A percentile compares a stretch with the other conserved stretches of the same genome.
These are phyloP conservation scores for Galago senegalensis DNA, from an alignment of 2,797 vertebrate species.

Conservation along the genomic window DNA sequence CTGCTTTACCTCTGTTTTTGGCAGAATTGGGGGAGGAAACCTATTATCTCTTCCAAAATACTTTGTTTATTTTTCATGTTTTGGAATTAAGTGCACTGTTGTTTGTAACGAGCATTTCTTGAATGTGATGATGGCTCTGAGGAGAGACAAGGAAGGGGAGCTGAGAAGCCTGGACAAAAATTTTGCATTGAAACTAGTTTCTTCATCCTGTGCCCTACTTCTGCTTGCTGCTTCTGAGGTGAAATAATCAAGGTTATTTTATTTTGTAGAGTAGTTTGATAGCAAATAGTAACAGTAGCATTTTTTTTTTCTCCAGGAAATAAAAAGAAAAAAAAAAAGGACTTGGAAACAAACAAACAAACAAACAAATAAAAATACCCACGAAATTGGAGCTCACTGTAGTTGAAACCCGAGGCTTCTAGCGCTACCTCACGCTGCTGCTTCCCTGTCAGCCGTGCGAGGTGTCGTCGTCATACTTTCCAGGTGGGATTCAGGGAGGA, in stretches of 20 bases:
- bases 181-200: not conserved
- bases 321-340: not conserved
- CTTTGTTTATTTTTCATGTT: not conserved
- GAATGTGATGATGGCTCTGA: not conserved
- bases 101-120: not conserved
- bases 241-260: not conserved
- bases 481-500: not conserved
- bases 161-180: not conserved
- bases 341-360: too few species aligned
- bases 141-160: too few species aligned
- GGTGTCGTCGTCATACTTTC: too few species aligned
- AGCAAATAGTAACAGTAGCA: not conserved
- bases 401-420: not conserved
- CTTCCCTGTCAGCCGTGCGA: not conserved
- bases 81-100: not conserved
- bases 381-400: too few species aligned
- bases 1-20: not conserved
- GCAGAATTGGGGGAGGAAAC: fast-evolving
- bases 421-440: not conserved
- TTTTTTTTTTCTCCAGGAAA: not conserved
- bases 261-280: not conserved
- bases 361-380: not conserved
- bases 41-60: not conserved
- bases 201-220: not conserved
- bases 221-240: not conserved